Evolutionary conservation across 2,888 invertebrate species (phyloP), one percentile per base, ranked within the genome.

Genomic region (Amiota minor): DNA sequence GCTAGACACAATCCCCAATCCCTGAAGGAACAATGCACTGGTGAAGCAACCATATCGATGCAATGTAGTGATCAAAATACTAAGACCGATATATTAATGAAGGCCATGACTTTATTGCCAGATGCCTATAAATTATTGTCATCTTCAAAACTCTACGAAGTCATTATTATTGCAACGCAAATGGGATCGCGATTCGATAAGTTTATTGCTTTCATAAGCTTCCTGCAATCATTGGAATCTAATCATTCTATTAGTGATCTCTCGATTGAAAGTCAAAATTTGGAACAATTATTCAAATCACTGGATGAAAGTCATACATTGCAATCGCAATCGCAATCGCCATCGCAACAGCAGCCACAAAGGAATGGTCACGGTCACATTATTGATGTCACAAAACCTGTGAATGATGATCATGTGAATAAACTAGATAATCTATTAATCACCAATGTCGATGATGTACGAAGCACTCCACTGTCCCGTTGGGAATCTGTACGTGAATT

Each of bases 221-320:
- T 81, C 53, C 82, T 94, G 72, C 93, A 93, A 80, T 83, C 90
- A 18, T 88, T 89, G 20, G 90, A 85, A 70, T 20, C 20, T 10
- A 46, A 0, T 75, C 76, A 67, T 80, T 80, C 72, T 61, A 92
- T 91, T 82, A 88, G 85, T 9, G 90, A 89, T 74, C 91, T 92
- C 79, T 88, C 90, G 14, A 81, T 94, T 77, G 92, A 92, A 85
- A 93, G 93, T 87, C 92, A 92, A 87, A 92, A 91, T 61, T 88
- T 94, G 74, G 93, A 94, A 80, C 92, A 92, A 80, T 92, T 94
- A 65, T 93, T 94, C 86, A 90, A 87, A 23, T 14, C 12, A 53
- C 16, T 68, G 1, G 67, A 68, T n/a, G 67, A 68, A 14, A 9
- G 70, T 82, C 9, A 35, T 16, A 35, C 62, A 16, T 23, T 20